phyloP scores from a whole-genome alignment of 2,113 vertebrate genomes.

The Archocentrus centrarchus region DNA sequence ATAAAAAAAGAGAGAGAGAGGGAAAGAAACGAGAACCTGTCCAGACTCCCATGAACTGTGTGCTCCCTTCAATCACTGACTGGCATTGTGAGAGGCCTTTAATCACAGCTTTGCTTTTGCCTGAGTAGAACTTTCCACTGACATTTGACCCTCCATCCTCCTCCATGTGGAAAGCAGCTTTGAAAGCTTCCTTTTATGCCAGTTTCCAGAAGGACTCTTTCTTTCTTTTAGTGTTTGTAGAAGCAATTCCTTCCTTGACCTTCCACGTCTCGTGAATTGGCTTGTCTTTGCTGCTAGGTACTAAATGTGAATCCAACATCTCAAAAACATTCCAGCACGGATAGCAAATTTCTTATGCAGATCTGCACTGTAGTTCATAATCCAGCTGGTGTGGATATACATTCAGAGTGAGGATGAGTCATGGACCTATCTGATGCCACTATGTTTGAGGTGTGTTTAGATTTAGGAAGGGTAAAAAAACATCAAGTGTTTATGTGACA shows the following conservation, averaged over 20 bases:
- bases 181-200: not conserved
- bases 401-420: not conserved
- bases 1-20: not conserved
- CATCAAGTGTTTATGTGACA: not conserved
- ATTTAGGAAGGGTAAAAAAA: not conserved
- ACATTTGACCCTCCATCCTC: conserved; percentile 30
- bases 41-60: not conserved
- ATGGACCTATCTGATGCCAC: not conserved
- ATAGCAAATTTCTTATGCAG: not conserved
- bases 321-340: not conserved
- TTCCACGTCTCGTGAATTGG: not conserved
- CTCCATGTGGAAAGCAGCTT: conserved; percentile 41
- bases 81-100: conserved; percentile 10
- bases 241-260: conserved; percentile 27
- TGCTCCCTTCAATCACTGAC: not conserved
- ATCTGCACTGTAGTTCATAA: not conserved
- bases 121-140: conserved; percentile 1
- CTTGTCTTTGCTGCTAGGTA: not conserved
- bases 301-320: not conserved
- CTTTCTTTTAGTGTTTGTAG: conserved; percentile 21
- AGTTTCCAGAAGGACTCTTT: not conserved
- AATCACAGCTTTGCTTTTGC: conserved; percentile 35
- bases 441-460: not conserved
- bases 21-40: not conserved
- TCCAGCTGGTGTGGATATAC: not conserved